Conservation (phyloP, 35 echinoderm and acorn worm genomes). For the Apostichopus japonicus region DNA sequence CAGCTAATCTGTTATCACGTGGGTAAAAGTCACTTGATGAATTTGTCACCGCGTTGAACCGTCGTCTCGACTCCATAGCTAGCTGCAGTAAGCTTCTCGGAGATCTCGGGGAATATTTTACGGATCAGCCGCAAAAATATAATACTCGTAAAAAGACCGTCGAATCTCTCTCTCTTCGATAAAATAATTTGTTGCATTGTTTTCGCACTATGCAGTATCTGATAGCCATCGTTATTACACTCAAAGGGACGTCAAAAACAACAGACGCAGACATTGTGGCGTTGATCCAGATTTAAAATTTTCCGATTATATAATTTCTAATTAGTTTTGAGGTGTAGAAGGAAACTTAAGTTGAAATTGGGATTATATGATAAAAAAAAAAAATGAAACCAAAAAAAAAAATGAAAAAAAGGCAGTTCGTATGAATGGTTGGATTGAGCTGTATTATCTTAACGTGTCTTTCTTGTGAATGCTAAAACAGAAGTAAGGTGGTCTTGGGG, state of each 20-base stretch:
- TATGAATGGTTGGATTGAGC: too few species aligned
- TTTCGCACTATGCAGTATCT: not conserved
- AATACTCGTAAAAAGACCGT: slow-evolving; percentile 7
- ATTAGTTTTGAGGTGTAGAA: not conserved
- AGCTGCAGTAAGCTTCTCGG: too few species aligned
- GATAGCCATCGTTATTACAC: slow-evolving; percentile 12
- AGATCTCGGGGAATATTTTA: too few species aligned
- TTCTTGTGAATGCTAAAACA: too few species aligned
- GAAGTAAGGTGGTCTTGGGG: too few species aligned
- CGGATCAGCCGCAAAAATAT: not conserved
- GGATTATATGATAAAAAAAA: too few species aligned
- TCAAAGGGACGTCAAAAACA: not conserved
- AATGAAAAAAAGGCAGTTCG: too few species aligned
- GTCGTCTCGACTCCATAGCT: not conserved
- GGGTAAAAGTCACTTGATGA: slow-evolving; percentile 25
- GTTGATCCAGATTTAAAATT: not conserved
- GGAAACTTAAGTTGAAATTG: too few species aligned
- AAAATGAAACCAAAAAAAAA: too few species aligned
- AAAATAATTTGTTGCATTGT: slow-evolving; percentile 1
- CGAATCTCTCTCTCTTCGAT: not conserved
- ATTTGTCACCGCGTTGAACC: not conserved
- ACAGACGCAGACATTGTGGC: not conserved
- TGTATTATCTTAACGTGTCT: too few species aligned
- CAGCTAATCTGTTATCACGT: slow-evolving; percentile 4
- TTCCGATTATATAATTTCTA: not conserved